Conservation (phyloP, 2,797 vertebrate genomes). For the Okamejei kenojei region DNA sequence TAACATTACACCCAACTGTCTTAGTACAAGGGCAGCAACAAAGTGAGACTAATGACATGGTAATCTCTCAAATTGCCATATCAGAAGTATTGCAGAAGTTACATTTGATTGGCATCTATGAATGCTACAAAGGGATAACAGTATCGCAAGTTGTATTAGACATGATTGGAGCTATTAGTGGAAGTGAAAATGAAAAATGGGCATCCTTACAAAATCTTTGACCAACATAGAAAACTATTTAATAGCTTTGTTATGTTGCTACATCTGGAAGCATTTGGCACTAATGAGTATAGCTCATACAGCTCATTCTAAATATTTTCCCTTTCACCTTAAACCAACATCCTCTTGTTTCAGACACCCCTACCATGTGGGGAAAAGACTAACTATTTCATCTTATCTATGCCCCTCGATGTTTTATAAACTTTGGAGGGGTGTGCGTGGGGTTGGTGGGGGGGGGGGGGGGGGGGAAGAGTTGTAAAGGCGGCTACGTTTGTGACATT, state of each 20-base stretch:
- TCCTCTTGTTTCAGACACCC: too few species aligned
- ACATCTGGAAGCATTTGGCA: background rate
- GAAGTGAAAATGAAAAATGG: background rate
- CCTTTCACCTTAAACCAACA: too few species aligned
- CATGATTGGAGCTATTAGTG: background rate
- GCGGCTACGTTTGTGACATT: too few species aligned
- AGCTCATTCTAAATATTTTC: too few species aligned
- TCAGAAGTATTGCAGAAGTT: background rate
- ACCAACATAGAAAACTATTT: background rate
- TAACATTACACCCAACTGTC: background rate
- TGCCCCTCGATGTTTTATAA: too few species aligned
- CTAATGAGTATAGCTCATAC: background rate
- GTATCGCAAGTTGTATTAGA: background rate
- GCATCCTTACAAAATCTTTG: background rate
- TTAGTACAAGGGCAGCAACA: background rate
- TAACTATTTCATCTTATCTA: too few species aligned
- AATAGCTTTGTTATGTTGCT: background rate
- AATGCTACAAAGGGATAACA: background rate
- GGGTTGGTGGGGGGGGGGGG: too few species aligned
- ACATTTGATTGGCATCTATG: background rate
- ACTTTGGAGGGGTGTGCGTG: too few species aligned
- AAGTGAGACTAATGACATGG: background rate
- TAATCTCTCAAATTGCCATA: background rate
- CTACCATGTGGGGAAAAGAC: too few species aligned
- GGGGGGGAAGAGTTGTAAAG: too few species aligned